A percentile compares a stretch with the other conserved stretches of the same genome.
phyloP scores from a whole-genome alignment of 2,888 invertebrate genomes.

The Cecidostiba fungosa region DNA sequence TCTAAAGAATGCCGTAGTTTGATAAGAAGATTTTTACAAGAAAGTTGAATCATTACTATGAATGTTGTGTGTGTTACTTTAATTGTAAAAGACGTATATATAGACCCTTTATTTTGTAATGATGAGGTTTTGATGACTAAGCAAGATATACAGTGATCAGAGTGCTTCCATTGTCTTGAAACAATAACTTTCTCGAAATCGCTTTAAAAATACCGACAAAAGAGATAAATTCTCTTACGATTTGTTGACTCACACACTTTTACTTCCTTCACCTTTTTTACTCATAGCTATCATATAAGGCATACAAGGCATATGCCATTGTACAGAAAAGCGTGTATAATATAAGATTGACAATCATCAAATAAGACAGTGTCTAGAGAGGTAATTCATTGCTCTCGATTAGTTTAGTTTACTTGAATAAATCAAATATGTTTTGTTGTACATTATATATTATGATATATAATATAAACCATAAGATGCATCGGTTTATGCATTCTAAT shows the following conservation, averaged over 20 bases:
- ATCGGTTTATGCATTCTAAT: constrained; percentile 59
- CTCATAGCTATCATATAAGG: constrained; percentile 25
- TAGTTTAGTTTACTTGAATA: constrained; percentile 53
- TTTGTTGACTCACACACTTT: constrained; percentile 16
- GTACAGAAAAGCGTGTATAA: constrained; percentile 54
- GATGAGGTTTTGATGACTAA: constrained; percentile 66
- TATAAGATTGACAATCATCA: constrained; percentile 56
- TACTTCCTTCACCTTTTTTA: constrained; percentile 18
- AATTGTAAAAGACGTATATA: constrained; percentile 41
- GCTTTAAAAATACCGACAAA: not conserved
- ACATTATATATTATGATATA: constrained; percentile 21
- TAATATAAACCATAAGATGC: constrained; percentile 53
- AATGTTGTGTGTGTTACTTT: not conserved
- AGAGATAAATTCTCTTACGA: constrained; percentile 13
- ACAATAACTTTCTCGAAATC: constrained; percentile 42
- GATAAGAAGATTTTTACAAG: not conserved
- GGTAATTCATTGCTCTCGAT: constrained; percentile 65
- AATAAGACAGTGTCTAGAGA: constrained; percentile 57
- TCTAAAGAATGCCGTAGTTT: not conserved
- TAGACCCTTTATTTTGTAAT: constrained; percentile 42
- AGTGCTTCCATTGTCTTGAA: constrained; percentile 76
- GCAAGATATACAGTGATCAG: constrained; percentile 72
- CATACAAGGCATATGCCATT: constrained; percentile 35
- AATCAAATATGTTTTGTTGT: constrained; percentile 43
- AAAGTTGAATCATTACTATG: not conserved